A percentile compares a stretch with the other conserved stretches of the same genome.
Conservation (phyloP, 2,113 vertebrate species). For the Saiga tatarica region DNA sequence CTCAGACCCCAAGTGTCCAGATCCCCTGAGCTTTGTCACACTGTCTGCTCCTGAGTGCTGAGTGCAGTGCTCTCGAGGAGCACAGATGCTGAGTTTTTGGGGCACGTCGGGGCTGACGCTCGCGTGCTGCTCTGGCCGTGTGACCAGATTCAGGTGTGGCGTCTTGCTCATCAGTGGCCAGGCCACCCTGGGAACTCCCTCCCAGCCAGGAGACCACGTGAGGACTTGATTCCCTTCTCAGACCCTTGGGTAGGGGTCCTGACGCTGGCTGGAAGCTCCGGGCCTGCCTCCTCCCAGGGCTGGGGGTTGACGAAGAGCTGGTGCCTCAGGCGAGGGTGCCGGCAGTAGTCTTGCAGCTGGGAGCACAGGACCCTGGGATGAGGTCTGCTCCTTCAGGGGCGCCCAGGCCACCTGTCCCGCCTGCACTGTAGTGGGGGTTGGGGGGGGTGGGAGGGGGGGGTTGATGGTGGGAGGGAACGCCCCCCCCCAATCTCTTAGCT, state of each 20-base stretch:
- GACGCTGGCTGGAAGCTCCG: background rate
- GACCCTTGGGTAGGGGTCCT: background rate
- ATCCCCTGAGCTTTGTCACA: background rate
- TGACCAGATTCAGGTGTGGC: background rate
- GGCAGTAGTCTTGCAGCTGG: accelerated
- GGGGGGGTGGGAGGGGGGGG: background rate
- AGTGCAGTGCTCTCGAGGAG: background rate
- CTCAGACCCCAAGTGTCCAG: background rate
- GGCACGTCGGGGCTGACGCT: no score
- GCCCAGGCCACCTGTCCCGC: background rate
- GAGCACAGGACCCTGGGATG: background rate
- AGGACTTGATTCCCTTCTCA: background rate
- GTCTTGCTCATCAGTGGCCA: background rate
- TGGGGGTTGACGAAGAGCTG: background rate
- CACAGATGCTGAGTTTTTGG: accelerated
- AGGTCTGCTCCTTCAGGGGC: background rate
- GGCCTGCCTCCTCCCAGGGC: background rate
- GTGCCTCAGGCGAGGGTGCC: accelerated
- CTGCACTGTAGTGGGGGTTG: background rate
- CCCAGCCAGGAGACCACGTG: background rate
- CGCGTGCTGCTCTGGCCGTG: background rate
- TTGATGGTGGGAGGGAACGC: background rate
- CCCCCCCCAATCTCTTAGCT: background rate
- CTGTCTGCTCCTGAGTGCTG: background rate
- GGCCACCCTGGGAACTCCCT: background rate